A percentile compares a stretch with the other conserved stretches of the same genome.
phyloP scores from a whole-genome alignment of 2,113 vertebrate species.

The Octodon degus region DNA sequence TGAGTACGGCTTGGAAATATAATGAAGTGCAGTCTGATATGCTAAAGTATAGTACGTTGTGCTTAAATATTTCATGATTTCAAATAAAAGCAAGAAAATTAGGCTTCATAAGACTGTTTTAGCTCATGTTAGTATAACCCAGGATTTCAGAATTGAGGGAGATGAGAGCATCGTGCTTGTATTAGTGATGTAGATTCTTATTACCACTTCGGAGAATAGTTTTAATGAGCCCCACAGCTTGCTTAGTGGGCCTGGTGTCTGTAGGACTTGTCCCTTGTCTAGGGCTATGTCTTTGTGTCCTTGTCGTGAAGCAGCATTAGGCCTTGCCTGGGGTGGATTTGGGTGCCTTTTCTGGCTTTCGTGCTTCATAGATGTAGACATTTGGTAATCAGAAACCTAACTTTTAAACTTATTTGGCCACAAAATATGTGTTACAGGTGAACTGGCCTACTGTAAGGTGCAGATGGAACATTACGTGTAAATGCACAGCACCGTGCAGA shows the following conservation, averaged over 20 bases:
- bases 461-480: background rate
- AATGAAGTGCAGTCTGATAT: background rate
- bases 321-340: accelerated
- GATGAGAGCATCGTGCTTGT: background rate
- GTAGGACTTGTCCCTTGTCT: background rate
- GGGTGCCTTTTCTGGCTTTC: background rate
- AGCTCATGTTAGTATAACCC: background rate
- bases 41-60: background rate
- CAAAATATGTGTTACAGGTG: background rate
- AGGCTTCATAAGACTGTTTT: background rate
- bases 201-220: background rate
- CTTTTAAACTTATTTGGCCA: background rate
- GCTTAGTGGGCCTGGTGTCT: background rate
- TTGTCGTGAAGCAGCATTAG: background rate
- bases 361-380: background rate
- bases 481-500: background rate
- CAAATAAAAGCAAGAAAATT: conserved; percentile 42
- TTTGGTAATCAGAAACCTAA: background rate
- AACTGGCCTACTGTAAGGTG: background rate
- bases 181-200: background rate
- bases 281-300: background rate
- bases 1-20: background rate
- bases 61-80: background rate
- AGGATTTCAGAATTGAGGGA: background rate
- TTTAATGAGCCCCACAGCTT: background rate